Percentiles rank a stretch among this genome's conserved stretches.
These are phyloP conservation scores for Brachionus paranguensis DNA, from an alignment of 1,140 invertebrate genomes.

Conservation along the genomic window DNA sequence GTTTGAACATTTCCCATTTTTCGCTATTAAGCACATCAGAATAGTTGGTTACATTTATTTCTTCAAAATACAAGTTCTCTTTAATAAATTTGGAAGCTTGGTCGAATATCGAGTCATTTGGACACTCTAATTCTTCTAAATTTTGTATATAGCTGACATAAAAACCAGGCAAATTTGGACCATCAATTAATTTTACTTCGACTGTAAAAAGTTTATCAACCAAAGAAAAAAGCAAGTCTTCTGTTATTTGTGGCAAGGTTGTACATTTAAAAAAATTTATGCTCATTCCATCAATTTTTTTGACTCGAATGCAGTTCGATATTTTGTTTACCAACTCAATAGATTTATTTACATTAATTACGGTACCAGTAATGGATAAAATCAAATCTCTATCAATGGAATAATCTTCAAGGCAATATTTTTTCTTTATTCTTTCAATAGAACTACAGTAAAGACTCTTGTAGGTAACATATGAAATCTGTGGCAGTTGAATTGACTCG, in stretches of 20 bases:
- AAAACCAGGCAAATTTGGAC: background rate
- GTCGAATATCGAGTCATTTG: background rate
- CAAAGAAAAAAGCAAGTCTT: background rate
- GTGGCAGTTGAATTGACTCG: background rate
- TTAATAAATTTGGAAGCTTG: background rate
- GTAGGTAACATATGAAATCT: background rate
- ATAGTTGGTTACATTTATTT: background rate
- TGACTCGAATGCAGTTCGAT: background rate
- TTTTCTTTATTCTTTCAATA: background rate
- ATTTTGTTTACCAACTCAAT: background rate
- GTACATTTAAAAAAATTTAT: background rate
- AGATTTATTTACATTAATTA: background rate
- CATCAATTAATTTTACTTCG: background rate
- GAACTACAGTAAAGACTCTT: background rate
- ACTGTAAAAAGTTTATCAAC: background rate
- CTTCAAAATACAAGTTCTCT: background rate
- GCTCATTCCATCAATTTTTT: background rate
- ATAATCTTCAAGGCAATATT: background rate
- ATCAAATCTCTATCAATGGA: background rate
- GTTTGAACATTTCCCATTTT: conserved; percentile 4
- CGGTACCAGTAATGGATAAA: background rate
- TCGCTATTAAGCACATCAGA: background rate
- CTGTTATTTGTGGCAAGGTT: background rate
- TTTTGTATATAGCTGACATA: background rate
- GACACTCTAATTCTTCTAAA: background rate